Percentiles rank a stretch among this genome's conserved stretches.
Evolutionary conservation across 2,113 vertebrate genomes (phyloP).

Genomic region (human): DNA sequence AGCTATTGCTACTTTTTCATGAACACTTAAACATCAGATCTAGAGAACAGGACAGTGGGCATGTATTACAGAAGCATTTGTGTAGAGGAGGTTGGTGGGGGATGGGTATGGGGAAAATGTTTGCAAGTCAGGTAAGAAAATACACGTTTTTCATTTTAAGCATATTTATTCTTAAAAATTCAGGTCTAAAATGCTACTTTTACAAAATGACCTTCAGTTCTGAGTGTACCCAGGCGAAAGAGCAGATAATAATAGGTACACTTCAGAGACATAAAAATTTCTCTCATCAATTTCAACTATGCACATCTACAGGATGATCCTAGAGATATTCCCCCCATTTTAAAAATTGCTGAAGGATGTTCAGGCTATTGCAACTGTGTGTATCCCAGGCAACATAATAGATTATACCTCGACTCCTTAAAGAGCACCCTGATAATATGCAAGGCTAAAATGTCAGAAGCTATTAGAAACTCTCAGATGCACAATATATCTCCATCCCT

Average conservation of each 20-base stretch:
- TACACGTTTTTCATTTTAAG: not conserved
- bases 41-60: constrained; percentile 49
- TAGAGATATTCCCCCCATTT: not conserved
- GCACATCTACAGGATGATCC: constrained; percentile 31
- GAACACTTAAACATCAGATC: constrained; percentile 72
- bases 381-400: constrained; percentile 74
- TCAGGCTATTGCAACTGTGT: not conserved
- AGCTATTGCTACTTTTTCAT: constrained; percentile 76
- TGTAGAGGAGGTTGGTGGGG: too few relatives aligned
- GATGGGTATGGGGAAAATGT: not conserved
- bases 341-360: constrained; percentile 30
- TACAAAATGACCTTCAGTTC: constrained; percentile 25
- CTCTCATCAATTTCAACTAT: constrained; percentile 57
- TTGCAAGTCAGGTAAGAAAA: not conserved
- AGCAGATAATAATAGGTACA: not conserved
- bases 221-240: constrained; percentile 3
- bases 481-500: constrained; percentile 88
- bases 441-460: constrained; percentile 88
- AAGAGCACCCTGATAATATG: constrained; percentile 85
- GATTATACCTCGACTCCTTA: constrained; percentile 79
- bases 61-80: not conserved
- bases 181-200: not conserved
- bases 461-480: constrained; percentile 88
- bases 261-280: constrained; percentile 41
- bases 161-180: constrained; percentile 9